Percentiles rank a stretch among this genome's conserved stretches.
Conservation (phyloP, 2,797 vertebrate species). For the Xiphophorus birchmanni region DNA sequence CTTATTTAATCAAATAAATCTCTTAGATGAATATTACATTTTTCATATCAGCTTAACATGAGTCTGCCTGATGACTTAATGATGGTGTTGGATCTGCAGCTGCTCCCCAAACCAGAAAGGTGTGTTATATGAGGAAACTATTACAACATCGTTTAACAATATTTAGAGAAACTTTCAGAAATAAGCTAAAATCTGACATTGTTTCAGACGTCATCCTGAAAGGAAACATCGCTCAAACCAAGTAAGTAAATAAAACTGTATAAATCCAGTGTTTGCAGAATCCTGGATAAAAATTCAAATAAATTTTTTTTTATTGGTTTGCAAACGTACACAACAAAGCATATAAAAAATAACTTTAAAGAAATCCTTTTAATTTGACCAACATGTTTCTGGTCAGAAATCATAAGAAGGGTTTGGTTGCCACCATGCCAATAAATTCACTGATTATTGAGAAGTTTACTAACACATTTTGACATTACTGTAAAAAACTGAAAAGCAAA, state of each 20-base stretch:
- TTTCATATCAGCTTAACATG: slow-evolving; percentile 66
- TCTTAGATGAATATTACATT: not conserved
- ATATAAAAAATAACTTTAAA: not conserved
- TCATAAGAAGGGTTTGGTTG: not conserved
- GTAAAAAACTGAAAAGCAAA: not conserved
- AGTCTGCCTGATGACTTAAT: slow-evolving; percentile 66
- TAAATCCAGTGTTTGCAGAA: not conserved
- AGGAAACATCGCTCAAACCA: not conserved
- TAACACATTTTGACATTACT: not conserved
- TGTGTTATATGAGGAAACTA: slow-evolving; percentile 17
- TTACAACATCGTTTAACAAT: not conserved
- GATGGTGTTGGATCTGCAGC: slow-evolving; percentile 70
- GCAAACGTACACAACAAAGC: not conserved
- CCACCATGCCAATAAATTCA: not conserved
- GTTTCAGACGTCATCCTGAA: slow-evolving; percentile 31
- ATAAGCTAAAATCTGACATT: not conserved
- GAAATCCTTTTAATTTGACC: not conserved
- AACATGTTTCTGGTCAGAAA: not conserved
- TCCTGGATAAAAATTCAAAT: too few species aligned
- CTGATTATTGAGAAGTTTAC: not conserved
- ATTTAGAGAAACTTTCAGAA: not conserved
- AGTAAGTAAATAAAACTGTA: slow-evolving; percentile 43
- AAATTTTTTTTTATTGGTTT: not conserved
- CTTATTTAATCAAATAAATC: not conserved
- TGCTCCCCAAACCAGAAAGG: slow-evolving; percentile 56